Evolutionary conservation across 2,797 vertebrate species (phyloP).

Genomic region (Parotocinclus haroldoi): DNA sequence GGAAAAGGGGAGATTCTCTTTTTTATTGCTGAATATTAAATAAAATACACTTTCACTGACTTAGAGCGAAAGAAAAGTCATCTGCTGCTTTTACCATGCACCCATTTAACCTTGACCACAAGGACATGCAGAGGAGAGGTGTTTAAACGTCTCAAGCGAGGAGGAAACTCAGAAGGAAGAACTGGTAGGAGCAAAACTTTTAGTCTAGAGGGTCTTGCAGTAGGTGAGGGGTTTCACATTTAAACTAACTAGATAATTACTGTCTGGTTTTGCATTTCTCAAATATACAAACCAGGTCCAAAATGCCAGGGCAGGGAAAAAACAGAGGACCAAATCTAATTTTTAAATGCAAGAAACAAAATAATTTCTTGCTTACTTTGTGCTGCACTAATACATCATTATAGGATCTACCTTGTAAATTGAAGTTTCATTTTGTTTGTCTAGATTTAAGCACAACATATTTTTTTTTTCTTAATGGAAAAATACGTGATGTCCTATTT

Average conservation of each 20-base stretch:
- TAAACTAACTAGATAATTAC: constrained; percentile 67
- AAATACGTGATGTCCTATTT: constrained; percentile 7
- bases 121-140: constrained; percentile 93
- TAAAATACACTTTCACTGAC: constrained; percentile 89
- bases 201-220: constrained; percentile 43
- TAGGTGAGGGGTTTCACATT: constrained; percentile 62
- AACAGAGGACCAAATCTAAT: constrained; percentile 20
- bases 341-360: constrained; percentile 54
- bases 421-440: constrained; percentile 20
- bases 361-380: constrained; percentile 30
- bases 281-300: constrained; percentile 66
- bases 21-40: constrained; percentile 98
- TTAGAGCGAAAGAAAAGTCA: constrained; percentile 70
- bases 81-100: constrained; percentile 97
- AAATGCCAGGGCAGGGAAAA: constrained; percentile 46
- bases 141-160: constrained; percentile 75
- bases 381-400: constrained; percentile 56
- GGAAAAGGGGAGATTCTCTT: constrained; percentile 48
- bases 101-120: constrained; percentile 97
- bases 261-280: constrained; percentile 66
- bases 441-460: constrained; percentile 30
- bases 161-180: constrained; percentile 40
- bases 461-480: constrained; percentile 11
- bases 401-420: constrained; percentile 51
- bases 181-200: constrained; percentile 27